Evolutionary conservation across 1,140 invertebrate species (phyloP).

Genomic region (Cherax quadricarinatus): DNA sequence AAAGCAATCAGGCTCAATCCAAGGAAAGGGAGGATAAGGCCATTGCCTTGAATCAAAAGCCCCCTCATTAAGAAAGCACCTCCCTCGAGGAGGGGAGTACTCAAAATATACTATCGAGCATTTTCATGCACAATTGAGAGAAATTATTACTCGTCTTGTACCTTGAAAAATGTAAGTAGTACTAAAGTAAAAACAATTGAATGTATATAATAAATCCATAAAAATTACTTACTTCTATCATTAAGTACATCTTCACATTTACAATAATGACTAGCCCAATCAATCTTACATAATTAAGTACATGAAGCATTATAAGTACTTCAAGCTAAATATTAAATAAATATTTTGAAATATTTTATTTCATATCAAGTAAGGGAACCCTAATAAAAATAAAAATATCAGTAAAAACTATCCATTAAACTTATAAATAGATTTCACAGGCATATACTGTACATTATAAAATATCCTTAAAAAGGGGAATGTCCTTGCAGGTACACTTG

Average conservation of each 20-base stretch:
- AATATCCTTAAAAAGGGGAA: not conserved
- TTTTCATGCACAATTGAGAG: no score
- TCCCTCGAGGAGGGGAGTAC: no score
- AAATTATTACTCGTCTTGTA: not conserved
- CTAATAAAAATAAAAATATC: not conserved
- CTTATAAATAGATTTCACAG: not conserved
- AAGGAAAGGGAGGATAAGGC: no score
- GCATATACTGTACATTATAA: not conserved
- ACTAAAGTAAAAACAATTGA: not conserved
- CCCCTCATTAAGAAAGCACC: no score
- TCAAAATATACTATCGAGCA: no score
- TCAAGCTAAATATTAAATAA: not conserved
- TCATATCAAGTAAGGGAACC: not conserved
- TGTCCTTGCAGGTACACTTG: not conserved
- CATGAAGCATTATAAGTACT: slow-evolving; percentile 25
- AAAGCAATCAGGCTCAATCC: no score
- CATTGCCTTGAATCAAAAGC: no score
- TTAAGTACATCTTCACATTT: slow-evolving; percentile 45
- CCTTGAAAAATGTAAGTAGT: not conserved
- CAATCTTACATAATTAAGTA: slow-evolving; percentile 39
- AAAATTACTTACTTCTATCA: slow-evolving; percentile 19
- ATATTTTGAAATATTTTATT: not conserved
- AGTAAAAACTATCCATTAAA: slow-evolving; percentile 2
- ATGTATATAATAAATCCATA: slow-evolving; percentile 19
- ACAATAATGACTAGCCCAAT: slow-evolving; percentile 34